A percentile compares a stretch with the other conserved stretches of the same genome.
Evolutionary conservation across 2,113 vertebrate species (phyloP).

Genomic region (Acrocephalus arundinaceus): DNA sequence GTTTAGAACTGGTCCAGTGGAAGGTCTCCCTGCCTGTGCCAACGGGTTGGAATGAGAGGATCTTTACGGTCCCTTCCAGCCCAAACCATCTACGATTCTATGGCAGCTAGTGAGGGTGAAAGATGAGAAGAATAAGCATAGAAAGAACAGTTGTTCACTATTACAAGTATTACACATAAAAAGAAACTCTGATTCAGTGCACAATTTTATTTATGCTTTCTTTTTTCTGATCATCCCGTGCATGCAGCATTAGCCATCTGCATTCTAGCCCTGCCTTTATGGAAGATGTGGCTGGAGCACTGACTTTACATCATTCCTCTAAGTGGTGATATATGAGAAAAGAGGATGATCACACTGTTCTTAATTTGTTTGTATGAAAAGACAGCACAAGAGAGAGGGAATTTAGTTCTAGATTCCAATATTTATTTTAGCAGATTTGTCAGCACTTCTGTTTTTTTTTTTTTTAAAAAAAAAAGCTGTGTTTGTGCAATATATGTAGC

Average conservation of each 20-base stretch:
- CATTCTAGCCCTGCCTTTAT: not conserved
- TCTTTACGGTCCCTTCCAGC: not conserved
- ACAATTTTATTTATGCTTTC: not conserved
- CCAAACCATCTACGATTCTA: not conserved
- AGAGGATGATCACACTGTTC: not conserved
- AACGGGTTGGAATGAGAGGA: not conserved
- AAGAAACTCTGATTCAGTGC: not conserved
- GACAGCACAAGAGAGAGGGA: not conserved
- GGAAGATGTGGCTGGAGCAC: not conserved
- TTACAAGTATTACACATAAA: not conserved
- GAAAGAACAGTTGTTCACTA: not conserved
- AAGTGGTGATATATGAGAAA: not conserved
- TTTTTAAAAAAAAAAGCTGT: not conserved
- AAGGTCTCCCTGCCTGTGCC: not conserved
- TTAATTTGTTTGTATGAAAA: not conserved
- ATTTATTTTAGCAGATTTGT: not conserved
- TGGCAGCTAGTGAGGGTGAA: not conserved
- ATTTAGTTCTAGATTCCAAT: not conserved
- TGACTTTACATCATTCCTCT: not conserved
- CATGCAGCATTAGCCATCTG: not conserved
- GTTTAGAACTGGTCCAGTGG: not conserved
- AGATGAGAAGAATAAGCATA: not conserved
- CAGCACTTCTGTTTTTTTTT: not conserved
- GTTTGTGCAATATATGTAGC: not conserved
- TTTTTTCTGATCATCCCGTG: not conserved